Evolutionary conservation across 2,797 vertebrate genomes (phyloP).

Genomic region (Aratinga solstitialis): DNA sequence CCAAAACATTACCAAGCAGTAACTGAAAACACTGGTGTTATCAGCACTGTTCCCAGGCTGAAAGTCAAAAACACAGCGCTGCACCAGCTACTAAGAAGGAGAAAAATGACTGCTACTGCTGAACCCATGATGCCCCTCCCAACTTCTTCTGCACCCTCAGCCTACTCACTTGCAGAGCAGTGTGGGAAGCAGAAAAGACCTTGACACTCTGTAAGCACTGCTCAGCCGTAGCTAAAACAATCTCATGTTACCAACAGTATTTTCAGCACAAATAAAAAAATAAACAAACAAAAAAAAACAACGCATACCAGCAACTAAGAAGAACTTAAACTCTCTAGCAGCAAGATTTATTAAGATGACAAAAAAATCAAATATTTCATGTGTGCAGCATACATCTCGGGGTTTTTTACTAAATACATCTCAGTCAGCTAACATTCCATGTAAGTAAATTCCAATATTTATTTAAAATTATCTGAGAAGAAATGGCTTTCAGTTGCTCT

Average conservation of each 20-base stretch:
- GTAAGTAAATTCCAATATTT: not conserved
- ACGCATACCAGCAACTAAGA: not conserved
- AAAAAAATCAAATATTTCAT: not conserved
- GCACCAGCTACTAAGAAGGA: too few species aligned
- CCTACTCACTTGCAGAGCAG: fast-evolving
- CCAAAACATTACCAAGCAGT: too few species aligned
- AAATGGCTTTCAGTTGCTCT: not conserved
- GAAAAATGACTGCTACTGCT: too few species aligned
- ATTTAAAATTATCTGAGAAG: not conserved
- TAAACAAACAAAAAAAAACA: too few species aligned
- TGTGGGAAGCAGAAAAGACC: not conserved
- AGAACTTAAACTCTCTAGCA: not conserved
- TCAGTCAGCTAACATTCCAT: not conserved
- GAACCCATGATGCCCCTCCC: not conserved
- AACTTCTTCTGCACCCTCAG: fast-evolving
- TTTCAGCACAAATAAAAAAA: not conserved
- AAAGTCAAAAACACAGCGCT: too few species aligned
- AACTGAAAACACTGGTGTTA: too few species aligned
- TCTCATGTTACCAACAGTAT: fast-evolving
- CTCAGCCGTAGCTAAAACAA: not conserved
- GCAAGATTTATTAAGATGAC: not conserved
- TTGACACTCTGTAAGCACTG: not conserved
- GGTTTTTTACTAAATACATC: not conserved
- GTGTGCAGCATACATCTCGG: not conserved
- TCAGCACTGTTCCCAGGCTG: too few species aligned